Percentiles rank a stretch among this genome's conserved stretches.
Evolutionary conservation across 2,888 invertebrate genomes (phyloP).

Genomic region (Sthenelais limicola): DNA sequence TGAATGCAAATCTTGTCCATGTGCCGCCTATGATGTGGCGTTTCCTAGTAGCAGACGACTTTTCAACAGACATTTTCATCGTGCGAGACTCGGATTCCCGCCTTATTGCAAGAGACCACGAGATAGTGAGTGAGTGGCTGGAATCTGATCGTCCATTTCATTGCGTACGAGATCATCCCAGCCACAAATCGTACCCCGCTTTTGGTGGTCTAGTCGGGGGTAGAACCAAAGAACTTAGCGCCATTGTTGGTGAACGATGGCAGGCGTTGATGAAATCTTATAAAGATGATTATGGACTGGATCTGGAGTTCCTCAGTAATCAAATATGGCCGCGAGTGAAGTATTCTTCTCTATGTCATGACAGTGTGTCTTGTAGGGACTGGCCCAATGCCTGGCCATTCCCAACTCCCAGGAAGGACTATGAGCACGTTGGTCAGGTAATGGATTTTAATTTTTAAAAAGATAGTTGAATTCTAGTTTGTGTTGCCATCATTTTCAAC

Average conservation of each 20-base stretch:
- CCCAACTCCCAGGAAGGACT: constrained; percentile 49
- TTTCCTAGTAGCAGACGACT: constrained; percentile 53
- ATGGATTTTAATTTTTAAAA: neutral
- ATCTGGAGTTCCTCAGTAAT: constrained; percentile 51
- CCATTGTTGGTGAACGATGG: constrained; percentile 49
- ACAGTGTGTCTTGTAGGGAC: constrained; percentile 52
- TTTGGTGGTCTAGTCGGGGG: constrained; percentile 55
- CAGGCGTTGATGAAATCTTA: constrained; percentile 48
- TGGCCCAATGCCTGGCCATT: constrained; percentile 49
- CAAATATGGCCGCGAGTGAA: constrained; percentile 52
- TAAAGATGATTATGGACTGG: constrained; percentile 35
- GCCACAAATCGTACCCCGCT: constrained; percentile 50
- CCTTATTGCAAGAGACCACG: constrained; percentile 51
- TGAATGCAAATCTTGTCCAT: constrained; percentile 31
- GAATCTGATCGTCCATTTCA: constrained; percentile 49
- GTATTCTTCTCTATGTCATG: constrained; percentile 50
- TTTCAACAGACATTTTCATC: constrained; percentile 51
- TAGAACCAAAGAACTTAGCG: constrained; percentile 37
- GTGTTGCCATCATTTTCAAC: no score
- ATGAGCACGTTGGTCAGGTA: constrained; percentile 54
- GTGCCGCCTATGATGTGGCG: constrained; percentile 57
- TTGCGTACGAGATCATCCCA: constrained; percentile 55
- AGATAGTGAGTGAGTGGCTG: constrained; percentile 52
- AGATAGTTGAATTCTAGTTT: no score
- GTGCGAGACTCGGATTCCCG: constrained; percentile 52